Conservation (phyloP, 2,113 vertebrate species). For the Larimichthys crocea region DNA sequence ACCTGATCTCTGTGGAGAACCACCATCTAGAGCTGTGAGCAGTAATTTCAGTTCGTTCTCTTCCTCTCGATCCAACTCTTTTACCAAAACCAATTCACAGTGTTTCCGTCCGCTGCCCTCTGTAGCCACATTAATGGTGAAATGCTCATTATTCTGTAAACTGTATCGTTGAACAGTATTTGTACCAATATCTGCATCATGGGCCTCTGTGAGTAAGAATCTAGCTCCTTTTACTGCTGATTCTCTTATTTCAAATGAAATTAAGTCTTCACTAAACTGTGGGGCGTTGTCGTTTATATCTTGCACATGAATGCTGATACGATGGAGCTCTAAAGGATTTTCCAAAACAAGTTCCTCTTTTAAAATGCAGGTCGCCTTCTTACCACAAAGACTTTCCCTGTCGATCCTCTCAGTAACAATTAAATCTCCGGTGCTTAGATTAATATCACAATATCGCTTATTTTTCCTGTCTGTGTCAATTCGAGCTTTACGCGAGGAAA, state of each 20-base stretch:
- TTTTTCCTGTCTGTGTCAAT: constrained; percentile 64
- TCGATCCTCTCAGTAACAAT: constrained; percentile 77
- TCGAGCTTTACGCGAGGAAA: constrained; percentile 57
- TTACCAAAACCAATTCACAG: constrained; percentile 58
- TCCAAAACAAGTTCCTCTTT: constrained; percentile 82
- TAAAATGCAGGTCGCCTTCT: constrained; percentile 74
- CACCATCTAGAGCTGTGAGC: constrained; percentile 78
- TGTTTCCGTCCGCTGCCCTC: constrained; percentile 29
- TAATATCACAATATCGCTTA: constrained; percentile 76
- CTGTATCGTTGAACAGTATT: constrained; percentile 81
- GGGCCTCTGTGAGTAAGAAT: constrained; percentile 78
- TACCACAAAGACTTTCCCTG: constrained; percentile 79
- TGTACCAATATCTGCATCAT: constrained; percentile 81
- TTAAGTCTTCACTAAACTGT: constrained; percentile 38
- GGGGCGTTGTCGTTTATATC: constrained; percentile 85
- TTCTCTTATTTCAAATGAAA: constrained; percentile 78
- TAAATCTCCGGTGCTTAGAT: constrained; percentile 74
- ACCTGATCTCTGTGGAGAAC: constrained; percentile 75
- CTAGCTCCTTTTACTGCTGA: constrained; percentile 67
- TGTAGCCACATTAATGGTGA: constrained; percentile 48
- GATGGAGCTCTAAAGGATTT: constrained; percentile 79
- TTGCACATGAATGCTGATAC: constrained; percentile 74
- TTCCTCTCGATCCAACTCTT: constrained; percentile 75
- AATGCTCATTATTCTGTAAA: constrained; percentile 75
- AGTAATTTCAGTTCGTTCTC: constrained; percentile 59